These are phyloP conservation scores for Luperina testacea DNA, from an alignment of 2,888 invertebrate species.

Conservation along the genomic window DNA sequence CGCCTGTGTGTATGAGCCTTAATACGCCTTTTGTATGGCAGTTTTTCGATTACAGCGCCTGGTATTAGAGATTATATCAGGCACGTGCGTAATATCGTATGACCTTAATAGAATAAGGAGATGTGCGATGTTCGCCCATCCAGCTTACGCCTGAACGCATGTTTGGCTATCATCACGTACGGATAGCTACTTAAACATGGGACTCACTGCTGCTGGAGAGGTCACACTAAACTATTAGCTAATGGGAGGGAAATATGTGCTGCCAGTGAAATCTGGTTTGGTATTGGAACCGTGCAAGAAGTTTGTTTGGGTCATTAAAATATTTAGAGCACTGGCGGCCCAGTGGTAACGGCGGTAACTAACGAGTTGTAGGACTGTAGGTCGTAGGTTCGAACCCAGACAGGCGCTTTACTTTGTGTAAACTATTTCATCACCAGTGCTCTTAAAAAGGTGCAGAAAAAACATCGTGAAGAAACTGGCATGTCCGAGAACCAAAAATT, in stretches of 20 bases:
- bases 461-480: not conserved
- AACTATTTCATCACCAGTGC: not conserved
- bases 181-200: conserved; percentile 57
- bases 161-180: conserved; percentile 69
- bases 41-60: conserved; percentile 66
- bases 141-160: conserved; percentile 68
- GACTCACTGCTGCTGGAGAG: conserved; percentile 48
- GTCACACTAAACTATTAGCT: conserved; percentile 4
- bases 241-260: conserved; percentile 10
- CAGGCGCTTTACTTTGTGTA: not conserved
- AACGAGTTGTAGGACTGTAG: not conserved
- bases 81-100: conserved; percentile 74
- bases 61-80: conserved; percentile 77
- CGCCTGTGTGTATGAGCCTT: too few relatives aligned
- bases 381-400: not conserved
- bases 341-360: not conserved
- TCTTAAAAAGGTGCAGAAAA: not conserved
- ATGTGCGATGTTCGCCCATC: conserved; percentile 69
- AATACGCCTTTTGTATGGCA: conserved; percentile 49
- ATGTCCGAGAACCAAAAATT: not conserved
- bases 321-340: not conserved
- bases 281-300: not conserved
- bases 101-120: conserved; percentile 79
- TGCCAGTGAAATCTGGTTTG: not conserved
- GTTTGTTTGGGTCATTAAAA: not conserved